These are phyloP conservation scores for Scleropages formosus DNA, from an alignment of 2,797 vertebrate species.

Conservation along the genomic window DNA sequence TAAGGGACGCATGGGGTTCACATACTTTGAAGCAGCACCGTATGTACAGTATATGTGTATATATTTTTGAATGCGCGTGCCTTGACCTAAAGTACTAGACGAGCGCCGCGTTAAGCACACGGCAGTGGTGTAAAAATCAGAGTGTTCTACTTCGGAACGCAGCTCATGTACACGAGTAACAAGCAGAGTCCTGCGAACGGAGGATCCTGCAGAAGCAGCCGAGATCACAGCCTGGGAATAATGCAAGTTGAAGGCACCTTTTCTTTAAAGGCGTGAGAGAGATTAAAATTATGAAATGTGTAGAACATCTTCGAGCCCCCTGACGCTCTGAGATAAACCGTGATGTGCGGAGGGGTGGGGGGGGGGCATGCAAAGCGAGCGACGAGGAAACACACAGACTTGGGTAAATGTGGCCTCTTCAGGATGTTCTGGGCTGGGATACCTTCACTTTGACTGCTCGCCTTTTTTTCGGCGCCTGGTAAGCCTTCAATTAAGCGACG, in stretches of 20 bases:
- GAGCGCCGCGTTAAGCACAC: neutral
- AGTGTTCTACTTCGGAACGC: neutral
- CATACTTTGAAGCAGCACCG: too few relatives aligned
- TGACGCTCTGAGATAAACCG: constrained; percentile 68
- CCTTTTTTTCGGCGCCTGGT: constrained; percentile 67
- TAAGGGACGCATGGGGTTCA: too few relatives aligned
- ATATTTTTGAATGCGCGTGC: too few relatives aligned
- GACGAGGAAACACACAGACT: constrained; percentile 58
- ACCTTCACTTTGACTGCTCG: constrained; percentile 75
- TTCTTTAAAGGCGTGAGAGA: constrained; percentile 53
- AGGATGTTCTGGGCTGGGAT: constrained; percentile 72
- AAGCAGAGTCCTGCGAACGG: constrained; percentile 13
- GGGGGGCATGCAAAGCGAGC: constrained; percentile 54
- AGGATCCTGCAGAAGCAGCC: constrained; percentile 51
- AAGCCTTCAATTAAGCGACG: constrained; percentile 81
- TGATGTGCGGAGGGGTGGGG: constrained; percentile 59
- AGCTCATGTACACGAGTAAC: neutral
- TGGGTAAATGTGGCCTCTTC: constrained; percentile 66
- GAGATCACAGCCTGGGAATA: constrained; percentile 72
- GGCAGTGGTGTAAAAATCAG: neutral
- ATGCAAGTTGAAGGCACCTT: constrained; percentile 69
- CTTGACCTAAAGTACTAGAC: neutral
- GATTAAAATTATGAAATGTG: constrained; percentile 73
- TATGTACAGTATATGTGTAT: too few relatives aligned
- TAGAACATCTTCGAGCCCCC: constrained; percentile 70